Conservation (phyloP, 2,113 vertebrate species). For the Ophthalmolycus amberensis region DNA sequence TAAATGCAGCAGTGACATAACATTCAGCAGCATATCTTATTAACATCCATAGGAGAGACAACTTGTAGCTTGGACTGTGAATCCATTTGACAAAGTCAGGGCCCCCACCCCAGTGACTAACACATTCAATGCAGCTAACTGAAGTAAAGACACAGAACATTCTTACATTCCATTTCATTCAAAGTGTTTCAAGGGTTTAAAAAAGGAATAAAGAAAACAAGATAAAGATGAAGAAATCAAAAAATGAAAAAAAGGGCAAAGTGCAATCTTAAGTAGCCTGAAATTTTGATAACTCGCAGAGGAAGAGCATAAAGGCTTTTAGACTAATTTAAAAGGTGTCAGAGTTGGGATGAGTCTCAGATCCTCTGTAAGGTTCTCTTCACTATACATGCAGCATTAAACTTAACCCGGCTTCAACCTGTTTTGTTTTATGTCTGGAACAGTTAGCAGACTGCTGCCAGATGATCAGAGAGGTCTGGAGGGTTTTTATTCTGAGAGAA, state of each 20-base stretch:
- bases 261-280: not conserved
- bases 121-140: not conserved
- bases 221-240: not conserved
- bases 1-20: not conserved
- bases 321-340: not conserved
- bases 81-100: slow-evolving; percentile 1
- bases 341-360: not conserved
- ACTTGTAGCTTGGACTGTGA: not conserved
- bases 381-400: not conserved
- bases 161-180: not conserved
- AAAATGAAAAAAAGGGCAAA: not conserved
- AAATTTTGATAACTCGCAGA: not conserved
- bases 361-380: not conserved
- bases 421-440: slow-evolving; percentile 3
- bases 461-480: not conserved
- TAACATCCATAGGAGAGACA: not conserved
- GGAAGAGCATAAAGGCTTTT: slow-evolving; percentile 12
- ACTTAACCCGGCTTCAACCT: not conserved
- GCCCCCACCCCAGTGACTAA: not conserved
- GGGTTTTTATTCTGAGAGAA: not conserved
- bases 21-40: not conserved
- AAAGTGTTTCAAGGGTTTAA: not conserved
- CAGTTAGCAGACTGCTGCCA: not conserved
- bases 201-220: not conserved
- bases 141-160: not conserved